A percentile compares a stretch with the other conserved stretches of the same genome.
Conservation (phyloP, 1,140 invertebrate species). For the Chionoecetes opilio region DNA sequence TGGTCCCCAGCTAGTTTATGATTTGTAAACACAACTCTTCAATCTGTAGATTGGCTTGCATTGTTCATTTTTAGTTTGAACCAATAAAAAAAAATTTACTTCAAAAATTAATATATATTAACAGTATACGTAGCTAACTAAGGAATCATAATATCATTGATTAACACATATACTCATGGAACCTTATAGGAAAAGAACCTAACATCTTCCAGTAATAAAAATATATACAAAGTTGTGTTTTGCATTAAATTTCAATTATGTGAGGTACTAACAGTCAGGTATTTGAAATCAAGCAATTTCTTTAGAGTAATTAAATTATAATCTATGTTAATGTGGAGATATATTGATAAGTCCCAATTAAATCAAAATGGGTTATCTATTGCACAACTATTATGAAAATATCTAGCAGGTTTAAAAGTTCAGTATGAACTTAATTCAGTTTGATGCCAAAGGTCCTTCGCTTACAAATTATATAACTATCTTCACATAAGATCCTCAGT, state of each 20-base stretch:
- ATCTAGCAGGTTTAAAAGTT: background rate
- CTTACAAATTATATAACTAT: background rate
- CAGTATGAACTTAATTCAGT: background rate
- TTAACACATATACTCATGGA: background rate
- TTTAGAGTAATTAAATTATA: background rate
- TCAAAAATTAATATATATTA: background rate
- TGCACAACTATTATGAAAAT: background rate
- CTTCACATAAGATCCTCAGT: background rate
- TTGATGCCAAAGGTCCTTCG: background rate
- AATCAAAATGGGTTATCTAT: background rate
- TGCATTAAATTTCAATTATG: background rate
- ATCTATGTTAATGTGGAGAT: background rate
- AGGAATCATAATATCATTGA: background rate
- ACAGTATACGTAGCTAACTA: background rate
- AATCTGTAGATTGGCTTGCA: background rate
- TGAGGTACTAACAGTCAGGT: background rate
- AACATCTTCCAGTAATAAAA: background rate
- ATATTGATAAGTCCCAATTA: background rate
- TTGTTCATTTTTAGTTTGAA: background rate
- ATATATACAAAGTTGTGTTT: background rate
- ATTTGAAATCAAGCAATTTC: background rate
- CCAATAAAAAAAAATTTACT: background rate
- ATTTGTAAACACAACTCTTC: background rate
- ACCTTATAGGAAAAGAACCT: background rate
- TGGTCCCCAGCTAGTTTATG: conserved; percentile 27